Evolutionary conservation across 2,888 invertebrate genomes (phyloP), one percentile per base, ranked within the genome.

Genomic region (Nemurella pictetii): DNA sequence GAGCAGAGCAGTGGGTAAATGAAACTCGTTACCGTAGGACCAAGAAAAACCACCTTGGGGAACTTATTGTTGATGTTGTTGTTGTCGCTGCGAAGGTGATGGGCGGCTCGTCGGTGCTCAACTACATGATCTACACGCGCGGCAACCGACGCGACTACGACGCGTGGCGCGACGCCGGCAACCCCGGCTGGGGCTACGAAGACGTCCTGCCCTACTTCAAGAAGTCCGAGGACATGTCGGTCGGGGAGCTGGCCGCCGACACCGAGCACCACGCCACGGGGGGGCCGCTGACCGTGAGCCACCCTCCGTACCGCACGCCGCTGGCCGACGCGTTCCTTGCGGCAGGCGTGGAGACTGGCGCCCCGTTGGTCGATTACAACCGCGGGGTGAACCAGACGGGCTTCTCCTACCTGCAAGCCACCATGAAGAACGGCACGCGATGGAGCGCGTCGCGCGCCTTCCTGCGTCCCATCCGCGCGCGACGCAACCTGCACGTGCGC

Each of bases 61-160:
- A 12, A 12, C 35, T 35, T 35, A 12, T 35, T 7, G 12, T 35
- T 12, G 4, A 35, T 35, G 4, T 12, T 35, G 35, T 12, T 35
- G 35, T 35, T 4, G 35, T 35, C 4, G 12, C 35, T 35, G 4
- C 35, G 74, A 25, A 95, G 89, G 95, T 95, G 0, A 92, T 97
- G 89, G 97, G 97, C 5, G 97, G 97, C 0, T 94, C 94, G 9
- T 95, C 95, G 86, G 94, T 95, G 0, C 91, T 96, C 12, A 97
- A 97, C 89, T 94, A 94, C 87, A 96, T 97, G 96, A 94, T 95
- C 88, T 96, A 95, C 88, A 95, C 95, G 0, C 91, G 95, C 86
- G 96, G 95, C 15, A 92, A 94, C 87, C 20, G 83, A 5, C 91
- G 92, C 0, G 96, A 97, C 88, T 97, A 95, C 89, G 94, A 97